These are phyloP conservation scores for Pteropus rufus DNA, from an alignment of 2,797 vertebrate genomes.

Conservation along the genomic window DNA sequence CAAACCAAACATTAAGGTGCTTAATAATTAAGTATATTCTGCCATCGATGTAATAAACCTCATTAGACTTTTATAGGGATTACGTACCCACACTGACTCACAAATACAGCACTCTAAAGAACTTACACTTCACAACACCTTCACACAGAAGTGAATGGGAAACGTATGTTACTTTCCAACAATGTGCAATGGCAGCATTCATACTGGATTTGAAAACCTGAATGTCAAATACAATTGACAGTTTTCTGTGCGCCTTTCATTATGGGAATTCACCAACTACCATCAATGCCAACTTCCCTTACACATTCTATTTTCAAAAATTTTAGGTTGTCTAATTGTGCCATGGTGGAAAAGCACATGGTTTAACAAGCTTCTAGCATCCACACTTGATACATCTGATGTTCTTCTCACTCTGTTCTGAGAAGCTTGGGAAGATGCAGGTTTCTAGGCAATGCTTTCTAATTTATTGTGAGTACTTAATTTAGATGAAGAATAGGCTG, in stretches of 20 bases:
- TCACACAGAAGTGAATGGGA: constrained; percentile 46
- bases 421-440: neutral
- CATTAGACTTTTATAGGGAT: constrained; percentile 70
- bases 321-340: neutral
- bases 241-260: constrained; percentile 48
- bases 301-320: neutral
- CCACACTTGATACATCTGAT: neutral
- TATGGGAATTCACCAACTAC: constrained; percentile 33
- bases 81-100: constrained; percentile 66
- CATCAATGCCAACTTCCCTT: constrained; percentile 38
- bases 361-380: neutral
- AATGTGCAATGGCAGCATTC: constrained; percentile 50
- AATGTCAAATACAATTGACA: constrained; percentile 52
- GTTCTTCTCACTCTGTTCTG: neutral
- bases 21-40: constrained; percentile 69
- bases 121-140: constrained; percentile 37
- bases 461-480: neutral
- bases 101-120: constrained; percentile 34
- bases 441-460: neutral
- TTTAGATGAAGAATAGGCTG: neutral
- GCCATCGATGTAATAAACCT: constrained; percentile 56
- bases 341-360: neutral
- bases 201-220: constrained; percentile 45
- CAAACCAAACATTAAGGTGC: constrained; percentile 64
- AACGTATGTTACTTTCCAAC: constrained; percentile 51